Base-by-base conservation (phyloP, 2,888 invertebrate species). In the Beris morrisii region DNA sequence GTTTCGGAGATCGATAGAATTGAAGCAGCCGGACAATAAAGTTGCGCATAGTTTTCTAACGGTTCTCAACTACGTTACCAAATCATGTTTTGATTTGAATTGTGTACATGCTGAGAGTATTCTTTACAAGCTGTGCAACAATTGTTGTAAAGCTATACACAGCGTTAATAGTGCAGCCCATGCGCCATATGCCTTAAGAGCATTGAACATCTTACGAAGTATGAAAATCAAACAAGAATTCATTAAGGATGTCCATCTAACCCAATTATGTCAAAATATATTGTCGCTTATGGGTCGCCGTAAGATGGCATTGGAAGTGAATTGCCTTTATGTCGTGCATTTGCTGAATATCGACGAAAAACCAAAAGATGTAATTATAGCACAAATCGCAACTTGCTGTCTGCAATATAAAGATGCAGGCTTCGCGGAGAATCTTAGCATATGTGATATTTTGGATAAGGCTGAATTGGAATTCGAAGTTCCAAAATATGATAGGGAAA, bases 361-460 rank as follows among this genome's bases (percentile, higher is more conserved):
- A 30, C 52, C 52, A 9, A 28, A 58, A 7, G 11, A 54, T 1
- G 13, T 31, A 11, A 13, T 68, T 4, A 50, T 57, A 2, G 43
- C 45, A 4, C 66, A 68, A 22, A 65, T 68, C 4, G 44, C 38
- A 13, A 31, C 38, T 4, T 68, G 68, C 43, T 63, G 28, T 53
- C 38, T 31, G 22, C 38, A 44, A 46, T 66, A 58, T 12, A 57
- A 46, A n/a, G 32, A 52, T 5, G 65, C 63, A 3, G 44, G 46
- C 15, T 12, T 54, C 4, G 15, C 32, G 22, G 28, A 6, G 11
- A 45, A 64, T 30, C n/a, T 43, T 32, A 64, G 54, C 15, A 58
- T 69, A 38, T 66, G 59, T 55, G 68, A 69, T 64, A 66, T 69
- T 53, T 28, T 67, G 11, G 59, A 59, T 48, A 32, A 54, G 52